A percentile compares a stretch with the other conserved stretches of the same genome.
Evolutionary conservation across 2,797 vertebrate genomes (phyloP).

Genomic region (Bovichtus variegatus): DNA sequence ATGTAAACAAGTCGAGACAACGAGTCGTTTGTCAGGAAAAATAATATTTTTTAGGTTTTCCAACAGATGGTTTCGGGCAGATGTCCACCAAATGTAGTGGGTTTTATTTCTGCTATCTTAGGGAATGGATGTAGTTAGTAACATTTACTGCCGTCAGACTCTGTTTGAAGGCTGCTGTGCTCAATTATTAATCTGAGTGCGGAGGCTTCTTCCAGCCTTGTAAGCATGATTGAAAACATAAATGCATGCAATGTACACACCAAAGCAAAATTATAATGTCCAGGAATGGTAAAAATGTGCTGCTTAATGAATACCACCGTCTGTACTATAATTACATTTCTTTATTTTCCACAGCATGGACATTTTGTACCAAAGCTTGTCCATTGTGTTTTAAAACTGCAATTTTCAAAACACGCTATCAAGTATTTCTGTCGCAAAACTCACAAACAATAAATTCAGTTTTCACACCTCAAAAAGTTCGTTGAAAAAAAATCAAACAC

Average conservation of each 20-base stretch:
- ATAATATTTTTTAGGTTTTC: constrained; percentile 19
- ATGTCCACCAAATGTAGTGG: constrained; percentile 37
- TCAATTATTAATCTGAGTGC: constrained; percentile 20
- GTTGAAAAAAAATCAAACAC: background rate
- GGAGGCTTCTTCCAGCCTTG: constrained; percentile 2
- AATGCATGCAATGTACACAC: background rate
- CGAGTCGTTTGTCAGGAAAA: constrained; percentile 22
- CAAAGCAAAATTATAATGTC: background rate
- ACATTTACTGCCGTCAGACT: constrained; percentile 9
- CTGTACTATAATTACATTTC: background rate
- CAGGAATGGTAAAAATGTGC: background rate
- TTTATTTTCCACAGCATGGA: background rate
- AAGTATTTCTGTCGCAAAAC: background rate
- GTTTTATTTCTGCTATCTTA: background rate
- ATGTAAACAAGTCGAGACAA: constrained; percentile 17
- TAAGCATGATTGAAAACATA: constrained; percentile 22
- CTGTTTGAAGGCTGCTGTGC: constrained; percentile 11
- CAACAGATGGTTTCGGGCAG: constrained; percentile 20
- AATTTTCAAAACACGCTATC: background rate
- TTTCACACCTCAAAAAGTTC: background rate
- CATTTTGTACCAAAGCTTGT: background rate
- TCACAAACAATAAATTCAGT: background rate
- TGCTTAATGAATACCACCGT: background rate
- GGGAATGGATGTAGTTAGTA: background rate
- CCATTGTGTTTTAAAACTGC: background rate